These are phyloP conservation scores for Drosophila acutilabella DNA, from an alignment of 2,888 invertebrate genomes.

Conservation along the genomic window DNA sequence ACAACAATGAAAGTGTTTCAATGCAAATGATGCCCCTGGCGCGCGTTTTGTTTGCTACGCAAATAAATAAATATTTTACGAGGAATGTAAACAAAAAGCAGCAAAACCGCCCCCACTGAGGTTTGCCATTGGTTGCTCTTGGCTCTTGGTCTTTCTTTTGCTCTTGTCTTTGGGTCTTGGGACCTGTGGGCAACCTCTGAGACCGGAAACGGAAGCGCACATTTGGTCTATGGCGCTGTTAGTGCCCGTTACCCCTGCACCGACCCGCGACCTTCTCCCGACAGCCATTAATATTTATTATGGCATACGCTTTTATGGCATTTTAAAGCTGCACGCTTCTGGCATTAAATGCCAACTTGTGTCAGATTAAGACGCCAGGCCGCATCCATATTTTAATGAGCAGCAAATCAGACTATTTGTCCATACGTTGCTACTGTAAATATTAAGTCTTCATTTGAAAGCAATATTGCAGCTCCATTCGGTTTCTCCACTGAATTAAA, in stretches of 20 bases:
- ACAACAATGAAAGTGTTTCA: slow-evolving; percentile 76
- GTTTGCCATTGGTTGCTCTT: slow-evolving; percentile 17
- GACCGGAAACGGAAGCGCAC: slow-evolving; percentile 56
- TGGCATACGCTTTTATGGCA: slow-evolving; percentile 58
- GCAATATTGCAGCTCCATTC: neutral
- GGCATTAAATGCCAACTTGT: slow-evolving; percentile 60
- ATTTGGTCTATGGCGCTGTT: slow-evolving; percentile 50
- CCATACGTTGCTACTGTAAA: slow-evolving; percentile 1
- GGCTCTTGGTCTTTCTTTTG: neutral
- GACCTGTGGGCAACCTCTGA: slow-evolving; percentile 36
- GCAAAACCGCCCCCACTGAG: slow-evolving; percentile 29
- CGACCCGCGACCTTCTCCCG: neutral
- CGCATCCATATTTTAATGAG: slow-evolving; percentile 51
- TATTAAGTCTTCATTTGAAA: neutral
- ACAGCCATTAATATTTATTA: slow-evolving; percentile 75
- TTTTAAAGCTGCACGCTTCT: slow-evolving; percentile 61
- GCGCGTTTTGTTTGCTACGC: slow-evolving; percentile 49
- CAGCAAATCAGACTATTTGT: slow-evolving; percentile 33
- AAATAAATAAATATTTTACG: slow-evolving; percentile 77
- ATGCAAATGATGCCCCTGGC: slow-evolving; percentile 76
- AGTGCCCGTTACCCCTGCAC: slow-evolving; percentile 13
- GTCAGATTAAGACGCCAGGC: slow-evolving; percentile 44
- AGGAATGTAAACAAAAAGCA: slow-evolving; percentile 34
- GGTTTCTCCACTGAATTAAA: neutral
- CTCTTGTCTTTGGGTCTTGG: slow-evolving; percentile 5